Conservation (phyloP, 2,797 vertebrate species). For the Darevskia mixta region DNA sequence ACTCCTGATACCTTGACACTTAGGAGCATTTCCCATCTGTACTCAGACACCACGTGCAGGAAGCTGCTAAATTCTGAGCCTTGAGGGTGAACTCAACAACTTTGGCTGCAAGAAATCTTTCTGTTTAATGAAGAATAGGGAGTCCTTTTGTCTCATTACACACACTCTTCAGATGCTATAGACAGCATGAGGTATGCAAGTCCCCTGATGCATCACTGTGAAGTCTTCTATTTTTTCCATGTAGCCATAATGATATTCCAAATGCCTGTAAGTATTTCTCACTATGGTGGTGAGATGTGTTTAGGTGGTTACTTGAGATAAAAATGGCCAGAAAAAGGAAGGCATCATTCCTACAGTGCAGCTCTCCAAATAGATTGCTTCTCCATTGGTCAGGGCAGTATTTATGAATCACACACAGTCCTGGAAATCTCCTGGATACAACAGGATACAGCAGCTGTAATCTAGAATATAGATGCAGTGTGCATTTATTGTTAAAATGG, state of each 20-base stretch:
- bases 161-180: not conserved
- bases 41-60: not conserved
- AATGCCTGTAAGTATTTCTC: not conserved
- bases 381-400: not conserved
- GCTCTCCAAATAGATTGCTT: not conserved
- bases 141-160: not conserved
- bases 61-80: not conserved
- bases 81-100: not conserved
- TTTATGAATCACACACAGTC: not conserved
- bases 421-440: not conserved
- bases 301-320: not conserved
- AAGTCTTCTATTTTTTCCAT: not conserved
- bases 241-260: not conserved
- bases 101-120: not conserved
- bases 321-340: not conserved
- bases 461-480: not conserved
- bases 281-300: not conserved
- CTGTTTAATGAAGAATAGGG: not conserved
- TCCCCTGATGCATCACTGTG: not conserved
- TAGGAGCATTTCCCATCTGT: not conserved
- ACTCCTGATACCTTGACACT: not conserved
- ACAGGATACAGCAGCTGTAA: not conserved
- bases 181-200: not conserved
- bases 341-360: not conserved
- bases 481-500: not conserved